These are phyloP conservation scores for Pipistrellus kuhlii DNA, from an alignment of 2,797 vertebrate genomes.

Conservation along the genomic window DNA sequence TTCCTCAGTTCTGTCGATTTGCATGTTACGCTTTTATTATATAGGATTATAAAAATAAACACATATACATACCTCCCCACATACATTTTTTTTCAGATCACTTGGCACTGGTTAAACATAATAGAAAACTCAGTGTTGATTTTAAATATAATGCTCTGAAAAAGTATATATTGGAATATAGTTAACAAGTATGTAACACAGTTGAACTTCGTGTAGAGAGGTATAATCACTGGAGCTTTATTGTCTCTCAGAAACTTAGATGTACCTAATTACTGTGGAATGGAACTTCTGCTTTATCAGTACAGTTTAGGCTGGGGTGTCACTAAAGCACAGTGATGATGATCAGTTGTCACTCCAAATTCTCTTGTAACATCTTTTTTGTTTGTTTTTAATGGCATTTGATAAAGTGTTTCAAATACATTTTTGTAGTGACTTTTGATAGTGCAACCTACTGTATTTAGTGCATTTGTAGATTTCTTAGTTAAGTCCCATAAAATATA, in stretches of 20 bases:
- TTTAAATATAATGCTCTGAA: constrained; percentile 27
- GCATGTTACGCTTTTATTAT: no score
- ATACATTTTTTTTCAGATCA: constrained; percentile 12
- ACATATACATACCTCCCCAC: neutral
- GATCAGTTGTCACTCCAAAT: neutral
- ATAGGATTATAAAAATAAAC: constrained; percentile 19
- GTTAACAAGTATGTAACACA: neutral
- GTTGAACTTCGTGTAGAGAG: neutral
- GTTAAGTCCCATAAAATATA: neutral
- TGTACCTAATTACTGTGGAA: neutral
- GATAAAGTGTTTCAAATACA: neutral
- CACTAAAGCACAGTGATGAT: neutral
- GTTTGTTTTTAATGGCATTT: constrained; percentile 19
- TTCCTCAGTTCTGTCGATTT: no score
- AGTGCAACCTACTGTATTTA: neutral
- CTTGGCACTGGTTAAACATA: constrained; percentile 14
- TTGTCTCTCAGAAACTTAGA: neutral
- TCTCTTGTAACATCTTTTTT: neutral
- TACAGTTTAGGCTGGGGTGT: neutral
- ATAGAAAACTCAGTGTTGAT: neutral
- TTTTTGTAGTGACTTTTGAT: neutral
- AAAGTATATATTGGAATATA: neutral
- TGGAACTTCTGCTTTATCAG: neutral
- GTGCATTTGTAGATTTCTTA: neutral
- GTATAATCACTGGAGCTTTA: neutral